Evolutionary conservation across 2,797 vertebrate genomes (phyloP).

Genomic region (Nasua narica): DNA sequence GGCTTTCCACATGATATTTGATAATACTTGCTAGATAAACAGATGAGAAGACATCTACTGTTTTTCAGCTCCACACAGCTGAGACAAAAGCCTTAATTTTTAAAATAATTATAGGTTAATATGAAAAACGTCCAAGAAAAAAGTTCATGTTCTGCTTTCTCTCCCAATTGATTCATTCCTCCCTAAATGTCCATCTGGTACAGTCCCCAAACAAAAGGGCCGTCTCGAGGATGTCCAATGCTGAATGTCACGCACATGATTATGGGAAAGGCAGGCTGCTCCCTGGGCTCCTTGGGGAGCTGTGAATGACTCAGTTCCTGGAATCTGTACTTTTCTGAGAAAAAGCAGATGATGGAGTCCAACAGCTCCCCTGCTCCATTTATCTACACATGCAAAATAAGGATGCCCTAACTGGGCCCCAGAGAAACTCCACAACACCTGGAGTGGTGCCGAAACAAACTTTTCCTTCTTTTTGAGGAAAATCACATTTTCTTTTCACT

Average conservation of each 20-base stretch:
- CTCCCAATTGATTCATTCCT: not conserved
- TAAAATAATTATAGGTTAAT: not conserved
- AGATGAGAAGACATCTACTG: not conserved
- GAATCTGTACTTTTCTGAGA: not conserved
- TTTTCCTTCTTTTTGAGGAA: not conserved
- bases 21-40: not conserved
- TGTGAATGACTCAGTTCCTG: not conserved
- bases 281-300: not conserved
- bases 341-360: constrained; percentile 26
- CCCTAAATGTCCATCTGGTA: not conserved
- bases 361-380: not conserved
- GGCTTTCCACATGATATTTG: not conserved
- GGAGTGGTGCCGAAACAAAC: not conserved
- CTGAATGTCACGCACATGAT: constrained; percentile 32
- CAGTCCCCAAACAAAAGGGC: not conserved
- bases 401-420: not conserved
- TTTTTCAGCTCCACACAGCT: not conserved
- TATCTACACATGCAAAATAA: not conserved
- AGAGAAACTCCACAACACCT: constrained; percentile 9
- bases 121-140: not conserved
- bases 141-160: not conserved
- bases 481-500: not conserved
- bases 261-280: constrained; percentile 19
- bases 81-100: not conserved
- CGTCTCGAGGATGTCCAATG: not conserved